These are phyloP conservation scores for Polyploca ridens DNA, from an alignment of 2,888 invertebrate genomes.

Conservation along the genomic window DNA sequence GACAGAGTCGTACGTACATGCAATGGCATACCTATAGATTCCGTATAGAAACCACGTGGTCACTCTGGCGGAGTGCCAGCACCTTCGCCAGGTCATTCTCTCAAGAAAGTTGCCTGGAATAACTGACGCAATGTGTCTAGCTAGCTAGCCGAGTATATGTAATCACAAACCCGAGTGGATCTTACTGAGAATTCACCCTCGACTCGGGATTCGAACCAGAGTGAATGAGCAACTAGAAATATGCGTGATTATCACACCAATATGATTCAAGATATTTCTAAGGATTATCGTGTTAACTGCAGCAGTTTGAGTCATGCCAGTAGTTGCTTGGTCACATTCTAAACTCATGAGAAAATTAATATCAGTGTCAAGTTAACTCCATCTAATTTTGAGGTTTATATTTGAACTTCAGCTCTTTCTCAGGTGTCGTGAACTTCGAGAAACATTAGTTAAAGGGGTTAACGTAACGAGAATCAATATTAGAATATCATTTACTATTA, in stretches of 20 bases:
- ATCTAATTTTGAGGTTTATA: not conserved
- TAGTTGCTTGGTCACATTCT: not conserved
- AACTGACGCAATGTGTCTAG: conserved; percentile 41
- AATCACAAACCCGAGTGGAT: conserved; percentile 37
- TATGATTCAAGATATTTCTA: not conserved
- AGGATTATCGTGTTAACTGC: not conserved
- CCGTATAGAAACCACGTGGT: conserved; percentile 25
- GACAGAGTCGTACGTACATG: conserved; percentile 28
- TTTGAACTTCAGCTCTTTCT: not conserved
- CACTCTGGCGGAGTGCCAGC: conserved; percentile 56
- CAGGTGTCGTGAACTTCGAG: not conserved
- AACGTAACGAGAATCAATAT: conserved; percentile 7
- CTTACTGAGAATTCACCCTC: conserved; percentile 18
- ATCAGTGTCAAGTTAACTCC: not conserved
- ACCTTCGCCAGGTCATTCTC: conserved; percentile 69
- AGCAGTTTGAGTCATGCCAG: not conserved
- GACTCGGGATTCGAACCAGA: conserved; percentile 16
- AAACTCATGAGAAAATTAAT: not conserved
- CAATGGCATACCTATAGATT: conserved; percentile 26
- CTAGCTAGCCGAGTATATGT: conserved; percentile 30
- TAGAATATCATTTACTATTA: conserved; percentile 30
- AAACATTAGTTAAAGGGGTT: not conserved
- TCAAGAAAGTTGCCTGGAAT: conserved; percentile 57
- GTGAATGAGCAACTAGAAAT: conserved; percentile 16
- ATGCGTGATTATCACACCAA: not conserved